Conservation (phyloP, 64 coral and sea anemone genomes). For the Pocillopora damicornis region DNA sequence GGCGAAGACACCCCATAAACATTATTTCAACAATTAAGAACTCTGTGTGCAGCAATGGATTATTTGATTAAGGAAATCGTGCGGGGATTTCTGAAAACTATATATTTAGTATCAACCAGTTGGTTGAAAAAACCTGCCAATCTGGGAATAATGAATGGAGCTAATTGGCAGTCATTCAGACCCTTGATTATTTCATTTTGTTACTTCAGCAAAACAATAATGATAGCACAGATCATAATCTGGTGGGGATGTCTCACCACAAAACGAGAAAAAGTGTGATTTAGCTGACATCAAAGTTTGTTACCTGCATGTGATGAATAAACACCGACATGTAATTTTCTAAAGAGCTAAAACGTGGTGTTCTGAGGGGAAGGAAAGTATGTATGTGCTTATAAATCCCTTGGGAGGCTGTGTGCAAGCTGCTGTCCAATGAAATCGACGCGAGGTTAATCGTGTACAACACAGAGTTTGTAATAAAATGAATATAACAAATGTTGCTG, state of each 20-base stretch:
- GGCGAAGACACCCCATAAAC: slow-evolving; percentile 12
- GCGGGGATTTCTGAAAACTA: background rate
- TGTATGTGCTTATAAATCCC: background rate
- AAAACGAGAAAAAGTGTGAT: too few relatives aligned
- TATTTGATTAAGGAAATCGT: slow-evolving; percentile 9
- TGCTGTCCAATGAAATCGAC: background rate
- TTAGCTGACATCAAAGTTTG: too few relatives aligned
- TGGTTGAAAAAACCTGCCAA: background rate
- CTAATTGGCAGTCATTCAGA: background rate
- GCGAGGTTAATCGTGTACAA: background rate
- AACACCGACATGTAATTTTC: too few relatives aligned
- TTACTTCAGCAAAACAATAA: background rate
- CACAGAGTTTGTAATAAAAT: background rate
- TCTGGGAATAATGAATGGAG: background rate
- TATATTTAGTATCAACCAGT: background rate
- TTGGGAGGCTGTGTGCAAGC: background rate
- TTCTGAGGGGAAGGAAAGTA: background rate
- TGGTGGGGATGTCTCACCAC: background rate
- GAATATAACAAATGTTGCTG: background rate
- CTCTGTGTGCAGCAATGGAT: background rate
- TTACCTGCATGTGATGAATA: too few relatives aligned
- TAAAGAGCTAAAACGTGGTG: background rate
- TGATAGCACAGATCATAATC: background rate
- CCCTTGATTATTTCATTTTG: background rate
- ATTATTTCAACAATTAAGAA: background rate